A percentile compares a stretch with the other conserved stretches of the same genome.
Evolutionary conservation across 2,113 vertebrate genomes (phyloP).

Genomic region (Melierax canorus): DNA sequence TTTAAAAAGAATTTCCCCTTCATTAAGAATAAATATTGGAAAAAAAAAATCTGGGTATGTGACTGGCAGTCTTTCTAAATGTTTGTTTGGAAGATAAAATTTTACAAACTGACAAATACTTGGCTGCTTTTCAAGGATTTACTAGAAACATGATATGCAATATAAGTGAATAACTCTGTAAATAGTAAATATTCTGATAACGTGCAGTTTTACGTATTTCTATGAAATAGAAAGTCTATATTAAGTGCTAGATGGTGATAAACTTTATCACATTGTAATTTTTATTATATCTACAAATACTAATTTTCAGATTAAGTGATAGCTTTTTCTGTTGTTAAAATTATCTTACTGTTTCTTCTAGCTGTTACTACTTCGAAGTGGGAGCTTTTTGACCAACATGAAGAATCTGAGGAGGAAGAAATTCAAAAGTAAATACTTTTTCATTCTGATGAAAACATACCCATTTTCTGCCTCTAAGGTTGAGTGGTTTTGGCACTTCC

Average conservation of each 20-base stretch:
- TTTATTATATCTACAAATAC: not conserved
- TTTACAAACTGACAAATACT: not conserved
- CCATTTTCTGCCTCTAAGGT: not conserved
- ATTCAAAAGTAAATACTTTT: conserved; percentile 81
- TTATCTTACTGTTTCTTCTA: conserved; percentile 44
- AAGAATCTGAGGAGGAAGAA: conserved; percentile 86
- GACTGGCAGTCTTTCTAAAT: not conserved
- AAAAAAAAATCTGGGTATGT: not conserved
- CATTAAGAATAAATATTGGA: not conserved
- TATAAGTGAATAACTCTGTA: not conserved
- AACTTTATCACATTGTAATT: not conserved
- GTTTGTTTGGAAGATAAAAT: not conserved
- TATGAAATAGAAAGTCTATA: not conserved
- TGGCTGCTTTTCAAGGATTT: not conserved
- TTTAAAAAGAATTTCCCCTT: not conserved
- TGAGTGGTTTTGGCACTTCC: not conserved
- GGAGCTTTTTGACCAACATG: conserved; percentile 94
- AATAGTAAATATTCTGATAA: not conserved
- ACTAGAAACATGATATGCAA: not conserved
- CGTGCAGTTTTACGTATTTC: not conserved
- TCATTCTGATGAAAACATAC: not conserved
- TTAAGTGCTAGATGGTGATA: not conserved
- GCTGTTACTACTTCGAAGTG: conserved; percentile 98
- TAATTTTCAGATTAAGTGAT: not conserved
- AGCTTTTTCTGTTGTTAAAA: not conserved